These are phyloP conservation scores for Ia io DNA, from an alignment of 2,113 vertebrate genomes.

Conservation along the genomic window DNA sequence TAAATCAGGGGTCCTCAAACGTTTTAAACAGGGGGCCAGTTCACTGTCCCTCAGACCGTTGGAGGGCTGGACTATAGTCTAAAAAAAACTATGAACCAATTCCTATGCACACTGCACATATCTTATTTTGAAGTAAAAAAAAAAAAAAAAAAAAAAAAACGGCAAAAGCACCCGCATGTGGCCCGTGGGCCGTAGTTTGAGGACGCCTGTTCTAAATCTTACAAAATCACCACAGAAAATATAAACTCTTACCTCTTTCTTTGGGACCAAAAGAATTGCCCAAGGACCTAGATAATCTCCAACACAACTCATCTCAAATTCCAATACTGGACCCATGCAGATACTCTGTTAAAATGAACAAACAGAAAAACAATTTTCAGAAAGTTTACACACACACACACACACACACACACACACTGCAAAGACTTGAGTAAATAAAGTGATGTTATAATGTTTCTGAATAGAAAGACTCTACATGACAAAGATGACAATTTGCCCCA, in stretches of 20 bases:
- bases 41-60: too few species aligned
- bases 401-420: not conserved
- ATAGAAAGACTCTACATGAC: not conserved
- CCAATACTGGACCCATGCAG: not conserved
- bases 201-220: not conserved
- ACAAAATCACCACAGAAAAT: not conserved
- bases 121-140: too few species aligned
- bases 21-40: too few species aligned
- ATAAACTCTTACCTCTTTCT: not conserved
- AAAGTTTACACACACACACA: not conserved
- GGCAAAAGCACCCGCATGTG: too few species aligned
- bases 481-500: not conserved
- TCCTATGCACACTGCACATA: too few species aligned
- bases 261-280: not conserved
- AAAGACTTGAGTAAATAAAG: not conserved
- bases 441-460: not conserved
- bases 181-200: too few species aligned
- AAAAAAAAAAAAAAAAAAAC: too few species aligned
- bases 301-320: not conserved
- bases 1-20: too few species aligned
- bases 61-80: too few species aligned
- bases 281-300: not conserved
- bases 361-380: not conserved
- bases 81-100: too few species aligned
- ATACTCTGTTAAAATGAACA: not conserved